These are phyloP conservation scores for Ammospiza nelsoni DNA, from an alignment of 2,113 vertebrate genomes.

Conservation along the genomic window DNA sequence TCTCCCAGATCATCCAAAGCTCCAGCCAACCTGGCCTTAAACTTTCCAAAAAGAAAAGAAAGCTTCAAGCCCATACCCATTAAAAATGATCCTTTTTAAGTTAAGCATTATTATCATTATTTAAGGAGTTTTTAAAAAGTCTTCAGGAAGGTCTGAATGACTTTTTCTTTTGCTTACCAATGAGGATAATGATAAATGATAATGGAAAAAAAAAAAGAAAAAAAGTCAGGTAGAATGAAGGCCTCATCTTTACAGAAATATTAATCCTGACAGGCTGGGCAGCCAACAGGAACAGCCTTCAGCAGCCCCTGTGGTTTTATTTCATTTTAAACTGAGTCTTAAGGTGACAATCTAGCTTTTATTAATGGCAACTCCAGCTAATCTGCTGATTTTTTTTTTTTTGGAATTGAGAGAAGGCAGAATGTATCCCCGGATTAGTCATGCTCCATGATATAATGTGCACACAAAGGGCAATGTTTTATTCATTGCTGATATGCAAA, in stretches of 20 bases:
- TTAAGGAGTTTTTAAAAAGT: accelerated
- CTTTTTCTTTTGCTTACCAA: not conserved
- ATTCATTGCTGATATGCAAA: slow-evolving; percentile 7
- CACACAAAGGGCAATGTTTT: not conserved
- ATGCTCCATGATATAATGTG: not conserved
- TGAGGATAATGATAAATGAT: not conserved
- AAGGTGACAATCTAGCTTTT: not conserved
- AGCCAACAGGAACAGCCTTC: not conserved
- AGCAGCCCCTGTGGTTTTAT: not conserved
- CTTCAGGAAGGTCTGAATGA: not conserved
- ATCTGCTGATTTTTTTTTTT: not conserved
- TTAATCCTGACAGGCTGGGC: not conserved
- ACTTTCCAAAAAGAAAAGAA: not conserved
- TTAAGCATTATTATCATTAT: not conserved
- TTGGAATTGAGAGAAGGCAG: not conserved
- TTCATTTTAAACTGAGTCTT: not conserved
- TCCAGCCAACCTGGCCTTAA: not conserved
- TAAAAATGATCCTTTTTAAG: not conserved
- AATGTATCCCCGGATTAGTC: not conserved
- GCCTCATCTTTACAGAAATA: not conserved
- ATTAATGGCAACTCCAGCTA: not conserved
- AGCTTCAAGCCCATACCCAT: accelerated
- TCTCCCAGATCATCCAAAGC: not conserved
- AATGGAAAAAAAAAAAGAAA: not conserved
- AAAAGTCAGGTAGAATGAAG: not conserved